Percentiles rank a stretch among this genome's conserved stretches.
These are phyloP conservation scores for Mimas tiliae DNA, from an alignment of 2,888 invertebrate species.

Conservation along the genomic window DNA sequence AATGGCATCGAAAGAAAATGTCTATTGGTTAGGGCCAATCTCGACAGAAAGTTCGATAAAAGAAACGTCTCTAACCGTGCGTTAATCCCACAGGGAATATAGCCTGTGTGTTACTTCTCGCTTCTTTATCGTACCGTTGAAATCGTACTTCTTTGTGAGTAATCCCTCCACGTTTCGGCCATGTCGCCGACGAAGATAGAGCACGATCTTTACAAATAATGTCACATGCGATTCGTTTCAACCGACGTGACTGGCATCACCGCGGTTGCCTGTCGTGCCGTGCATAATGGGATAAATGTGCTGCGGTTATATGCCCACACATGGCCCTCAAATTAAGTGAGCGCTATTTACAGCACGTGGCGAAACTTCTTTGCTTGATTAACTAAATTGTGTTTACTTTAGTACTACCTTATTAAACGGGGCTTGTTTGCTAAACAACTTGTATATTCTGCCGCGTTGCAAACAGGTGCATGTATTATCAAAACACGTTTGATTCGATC, in stretches of 20 bases:
- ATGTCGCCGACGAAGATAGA: conserved; percentile 85
- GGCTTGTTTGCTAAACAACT: conserved; percentile 47
- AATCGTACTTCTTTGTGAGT: conserved; percentile 84
- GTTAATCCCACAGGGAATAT: conserved; percentile 77
- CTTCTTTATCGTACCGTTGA: conserved; percentile 82
- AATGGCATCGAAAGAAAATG: conserved; percentile 18
- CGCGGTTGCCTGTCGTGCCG: conserved; percentile 73
- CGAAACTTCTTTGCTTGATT: conserved; percentile 75
- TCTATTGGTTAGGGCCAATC: conserved; percentile 11
- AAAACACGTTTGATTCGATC: not conserved
- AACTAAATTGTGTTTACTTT: conserved; percentile 73
- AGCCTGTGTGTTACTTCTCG: conserved; percentile 76
- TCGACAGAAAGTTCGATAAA: conserved; percentile 44
- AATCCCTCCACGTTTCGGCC: conserved; percentile 82
- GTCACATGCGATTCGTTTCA: conserved; percentile 85
- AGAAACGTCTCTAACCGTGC: conserved; percentile 64
- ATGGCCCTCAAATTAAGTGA: conserved; percentile 83
- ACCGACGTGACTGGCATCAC: conserved; percentile 83
- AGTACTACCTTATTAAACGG: conserved; percentile 59
- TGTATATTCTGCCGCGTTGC: conserved; percentile 21
- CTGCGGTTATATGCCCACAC: conserved; percentile 81
- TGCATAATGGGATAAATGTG: conserved; percentile 85
- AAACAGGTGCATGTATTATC: conserved; percentile 24
- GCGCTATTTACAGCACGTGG: conserved; percentile 77
- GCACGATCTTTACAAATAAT: conserved; percentile 86